Conservation (phyloP, 2,888 invertebrate genomes). For the Drosophila subsilvestris region DNA sequence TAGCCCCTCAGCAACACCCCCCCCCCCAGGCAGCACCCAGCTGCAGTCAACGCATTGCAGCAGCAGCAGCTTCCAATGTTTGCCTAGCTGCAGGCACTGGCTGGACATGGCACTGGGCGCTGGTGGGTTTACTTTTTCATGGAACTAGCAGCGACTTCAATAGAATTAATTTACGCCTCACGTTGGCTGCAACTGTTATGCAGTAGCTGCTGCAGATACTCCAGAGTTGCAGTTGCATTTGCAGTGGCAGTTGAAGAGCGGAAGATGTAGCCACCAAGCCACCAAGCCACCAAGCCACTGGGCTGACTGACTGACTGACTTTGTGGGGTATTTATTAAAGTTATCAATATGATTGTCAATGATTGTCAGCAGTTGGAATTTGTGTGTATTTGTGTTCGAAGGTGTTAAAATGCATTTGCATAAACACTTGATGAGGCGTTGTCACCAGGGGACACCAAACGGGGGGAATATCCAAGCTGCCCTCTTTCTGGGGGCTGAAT, state of each 20-base stretch:
- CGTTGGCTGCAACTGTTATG: conserved; percentile 66
- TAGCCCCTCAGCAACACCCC: too few relatives aligned
- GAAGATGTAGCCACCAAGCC: neutral
- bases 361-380: conserved; percentile 71
- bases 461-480: conserved; percentile 1
- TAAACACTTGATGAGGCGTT: conserved; percentile 77
- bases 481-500: neutral
- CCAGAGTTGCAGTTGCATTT: conserved; percentile 5
- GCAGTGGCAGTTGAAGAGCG: neutral
- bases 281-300: too few relatives aligned
- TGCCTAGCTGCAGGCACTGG: conserved; percentile 56
- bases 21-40: conserved; percentile 9
- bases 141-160: conserved; percentile 80
- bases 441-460: conserved; percentile 56
- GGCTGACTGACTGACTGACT: neutral
- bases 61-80: conserved; percentile 13
- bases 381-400: conserved; percentile 64
- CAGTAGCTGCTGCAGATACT: conserved; percentile 23
- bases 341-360: conserved; percentile 77
- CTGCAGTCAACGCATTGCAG: conserved; percentile 34
- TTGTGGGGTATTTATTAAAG: conserved; percentile 64
- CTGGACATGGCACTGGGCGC: conserved; percentile 5
- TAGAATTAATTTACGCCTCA: conserved; percentile 83
- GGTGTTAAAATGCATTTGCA: conserved; percentile 83
- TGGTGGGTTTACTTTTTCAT: conserved; percentile 58